A percentile compares a stretch with the other conserved stretches of the same genome.
Conservation (phyloP, 1,140 invertebrate species). For the Drosophila leontia region DNA sequence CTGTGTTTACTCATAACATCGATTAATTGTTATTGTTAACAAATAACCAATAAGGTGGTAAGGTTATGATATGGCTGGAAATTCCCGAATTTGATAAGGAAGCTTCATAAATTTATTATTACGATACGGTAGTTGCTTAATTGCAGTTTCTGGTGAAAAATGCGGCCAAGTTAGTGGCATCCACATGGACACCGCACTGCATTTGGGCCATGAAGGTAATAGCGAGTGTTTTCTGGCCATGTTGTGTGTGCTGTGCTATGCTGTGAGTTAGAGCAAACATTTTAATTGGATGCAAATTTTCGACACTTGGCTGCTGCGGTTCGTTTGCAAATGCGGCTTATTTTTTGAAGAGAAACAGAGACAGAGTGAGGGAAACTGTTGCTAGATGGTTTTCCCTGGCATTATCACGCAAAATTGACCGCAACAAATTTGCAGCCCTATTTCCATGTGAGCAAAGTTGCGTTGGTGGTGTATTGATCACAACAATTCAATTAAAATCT, state of each 20-base stretch:
- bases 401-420: conserved; percentile 55
- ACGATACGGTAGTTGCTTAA: conserved; percentile 10
- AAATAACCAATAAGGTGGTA: neutral
- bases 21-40: neutral
- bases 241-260: neutral
- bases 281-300: conserved; percentile 75
- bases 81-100: conserved; percentile 19
- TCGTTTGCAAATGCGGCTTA: conserved; percentile 41
- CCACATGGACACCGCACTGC: conserved; percentile 11
- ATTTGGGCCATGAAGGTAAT: conserved; percentile 29
- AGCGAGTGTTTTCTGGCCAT: neutral
- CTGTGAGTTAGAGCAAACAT: conserved; percentile 45
- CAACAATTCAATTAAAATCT: conserved; percentile 72
- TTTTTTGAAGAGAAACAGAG: neutral
- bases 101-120: conserved; percentile 34
- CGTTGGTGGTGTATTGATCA: conserved; percentile 45
- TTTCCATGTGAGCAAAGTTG: conserved; percentile 22
- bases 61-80: neutral
- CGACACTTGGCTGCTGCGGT: conserved; percentile 51
- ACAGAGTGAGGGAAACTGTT: neutral
- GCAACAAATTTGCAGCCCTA: conserved; percentile 47
- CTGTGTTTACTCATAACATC: neutral
- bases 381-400: conserved; percentile 13
- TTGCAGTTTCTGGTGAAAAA: conserved; percentile 19
- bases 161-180: conserved; percentile 24